These are phyloP conservation scores for Pristionchus fissidentatus DNA, from an alignment of 2,888 invertebrate genomes.

Conservation along the genomic window DNA sequence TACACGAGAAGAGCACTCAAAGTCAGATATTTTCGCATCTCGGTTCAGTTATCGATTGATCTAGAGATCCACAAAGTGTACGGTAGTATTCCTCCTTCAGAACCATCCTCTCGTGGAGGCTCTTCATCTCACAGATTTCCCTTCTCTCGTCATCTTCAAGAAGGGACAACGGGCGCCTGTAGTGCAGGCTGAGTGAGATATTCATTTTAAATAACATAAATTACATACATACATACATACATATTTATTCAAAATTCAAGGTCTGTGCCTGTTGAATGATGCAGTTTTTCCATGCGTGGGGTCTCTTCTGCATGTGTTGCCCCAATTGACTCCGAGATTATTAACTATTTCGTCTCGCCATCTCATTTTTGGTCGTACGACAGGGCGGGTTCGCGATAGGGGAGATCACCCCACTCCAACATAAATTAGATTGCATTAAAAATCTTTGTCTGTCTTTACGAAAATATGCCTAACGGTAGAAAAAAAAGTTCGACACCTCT, in stretches of 20 bases:
- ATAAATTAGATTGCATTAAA: conserved; percentile 18
- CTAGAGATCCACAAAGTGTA: neutral
- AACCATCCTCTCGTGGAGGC: conserved; percentile 69
- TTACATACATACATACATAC: neutral
- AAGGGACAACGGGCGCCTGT: conserved; percentile 70
- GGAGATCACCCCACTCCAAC: no score
- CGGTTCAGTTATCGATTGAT: neutral
- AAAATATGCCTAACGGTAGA: no score
- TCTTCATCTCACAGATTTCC: conserved; percentile 72
- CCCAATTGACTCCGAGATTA: no score
- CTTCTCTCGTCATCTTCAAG: conserved; percentile 72
- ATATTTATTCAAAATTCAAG: no score
- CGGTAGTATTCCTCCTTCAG: neutral
- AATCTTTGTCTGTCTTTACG: neutral
- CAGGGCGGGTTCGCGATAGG: no score
- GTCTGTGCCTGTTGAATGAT: no score
- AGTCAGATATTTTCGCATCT: neutral
- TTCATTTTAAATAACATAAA: neutral
- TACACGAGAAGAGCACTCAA: conserved; percentile 65
- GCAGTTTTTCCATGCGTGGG: no score
- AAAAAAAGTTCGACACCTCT: no score
- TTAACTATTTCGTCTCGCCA: no score
- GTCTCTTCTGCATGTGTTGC: no score
- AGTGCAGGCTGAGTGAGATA: conserved; percentile 67
- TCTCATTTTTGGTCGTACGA: neutral